Evolutionary conservation across 1,140 invertebrate species (phyloP).

Genomic region (Tetragnatha versicolor): DNA sequence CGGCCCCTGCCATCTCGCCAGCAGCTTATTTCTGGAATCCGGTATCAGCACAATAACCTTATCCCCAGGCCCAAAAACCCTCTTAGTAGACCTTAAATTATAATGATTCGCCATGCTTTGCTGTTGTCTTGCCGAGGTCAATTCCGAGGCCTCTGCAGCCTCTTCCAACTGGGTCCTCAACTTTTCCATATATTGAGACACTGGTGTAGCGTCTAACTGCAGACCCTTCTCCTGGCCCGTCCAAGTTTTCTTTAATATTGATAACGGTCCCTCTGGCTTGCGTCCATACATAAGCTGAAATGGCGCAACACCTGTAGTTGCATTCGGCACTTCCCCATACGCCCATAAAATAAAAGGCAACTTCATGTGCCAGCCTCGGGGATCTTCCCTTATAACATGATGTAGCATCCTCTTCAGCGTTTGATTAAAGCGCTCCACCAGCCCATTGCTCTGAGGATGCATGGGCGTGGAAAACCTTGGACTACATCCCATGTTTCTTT

Average conservation of each 20-base stretch:
- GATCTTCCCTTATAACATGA: not conserved
- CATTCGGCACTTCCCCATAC: slow-evolving; percentile 1
- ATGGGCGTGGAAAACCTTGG: not conserved
- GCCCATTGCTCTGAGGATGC: not conserved
- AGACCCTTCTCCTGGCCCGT: not conserved
- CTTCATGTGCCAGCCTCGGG: not conserved
- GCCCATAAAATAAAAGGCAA: slow-evolving; percentile 29
- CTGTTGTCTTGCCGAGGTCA: not conserved
- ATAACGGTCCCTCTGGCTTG: not conserved
- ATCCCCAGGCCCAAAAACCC: not conserved
- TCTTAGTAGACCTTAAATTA: not conserved
- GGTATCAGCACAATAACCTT: slow-evolving; percentile 25
- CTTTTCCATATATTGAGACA: not conserved
- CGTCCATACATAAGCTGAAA: slow-evolving; percentile 7
- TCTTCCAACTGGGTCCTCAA: not conserved
- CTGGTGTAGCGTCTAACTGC: not conserved
- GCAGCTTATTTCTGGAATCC: slow-evolving; percentile 18
- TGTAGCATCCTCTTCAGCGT: not conserved
- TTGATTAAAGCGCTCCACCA: slow-evolving; percentile 11
- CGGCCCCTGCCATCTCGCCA: slow-evolving; percentile 8
- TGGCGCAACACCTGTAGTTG: not conserved
- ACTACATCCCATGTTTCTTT: not conserved
- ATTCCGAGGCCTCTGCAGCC: not conserved
- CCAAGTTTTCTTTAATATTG: slow-evolving; percentile 16
- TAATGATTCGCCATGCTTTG: not conserved